Percentiles rank a stretch among this genome's conserved stretches.
These are phyloP conservation scores for Pardalotus punctatus DNA, from an alignment of 2,113 vertebrate genomes.

Conservation along the genomic window DNA sequence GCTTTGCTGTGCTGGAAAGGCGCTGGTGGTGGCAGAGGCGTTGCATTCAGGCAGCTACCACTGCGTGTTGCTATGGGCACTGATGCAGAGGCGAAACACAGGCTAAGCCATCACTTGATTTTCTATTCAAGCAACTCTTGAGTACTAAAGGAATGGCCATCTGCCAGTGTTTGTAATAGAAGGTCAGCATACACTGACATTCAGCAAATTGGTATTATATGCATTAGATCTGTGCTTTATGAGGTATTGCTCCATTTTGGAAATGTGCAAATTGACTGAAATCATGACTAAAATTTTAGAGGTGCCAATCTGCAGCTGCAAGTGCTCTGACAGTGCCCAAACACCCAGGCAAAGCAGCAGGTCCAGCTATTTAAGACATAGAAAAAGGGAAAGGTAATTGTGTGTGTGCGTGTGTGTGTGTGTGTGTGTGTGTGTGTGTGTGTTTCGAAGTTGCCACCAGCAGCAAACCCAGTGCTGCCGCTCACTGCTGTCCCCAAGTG, in stretches of 20 bases:
- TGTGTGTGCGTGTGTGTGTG: fast-evolving
- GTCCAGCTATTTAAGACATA: neutral
- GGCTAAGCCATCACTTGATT: constrained; percentile 30
- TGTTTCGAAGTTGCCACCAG: neutral
- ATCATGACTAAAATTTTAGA: constrained; percentile 25
- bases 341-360: neutral
- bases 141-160: constrained; percentile 67
- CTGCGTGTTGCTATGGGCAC: constrained; percentile 51
- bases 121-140: constrained; percentile 61
- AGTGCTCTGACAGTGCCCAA: neutral
- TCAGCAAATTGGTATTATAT: constrained; percentile 60
- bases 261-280: constrained; percentile 37
- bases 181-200: constrained; percentile 61
- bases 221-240: constrained; percentile 34
- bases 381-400: neutral
- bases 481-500: fast-evolving
- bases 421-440: fast-evolving
- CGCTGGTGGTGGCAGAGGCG: neutral
- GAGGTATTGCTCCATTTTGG: constrained; percentile 40
- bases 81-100: neutral
- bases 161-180: constrained; percentile 71
- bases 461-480: neutral
- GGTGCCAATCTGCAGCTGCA: constrained; percentile 12
- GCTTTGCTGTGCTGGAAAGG: constrained; percentile 11
- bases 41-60: neutral